Percentiles rank a stretch among this genome's conserved stretches.
These are phyloP conservation scores for Holocentrus rufus DNA, from an alignment of 2,797 vertebrate genomes.

Conservation along the genomic window DNA sequence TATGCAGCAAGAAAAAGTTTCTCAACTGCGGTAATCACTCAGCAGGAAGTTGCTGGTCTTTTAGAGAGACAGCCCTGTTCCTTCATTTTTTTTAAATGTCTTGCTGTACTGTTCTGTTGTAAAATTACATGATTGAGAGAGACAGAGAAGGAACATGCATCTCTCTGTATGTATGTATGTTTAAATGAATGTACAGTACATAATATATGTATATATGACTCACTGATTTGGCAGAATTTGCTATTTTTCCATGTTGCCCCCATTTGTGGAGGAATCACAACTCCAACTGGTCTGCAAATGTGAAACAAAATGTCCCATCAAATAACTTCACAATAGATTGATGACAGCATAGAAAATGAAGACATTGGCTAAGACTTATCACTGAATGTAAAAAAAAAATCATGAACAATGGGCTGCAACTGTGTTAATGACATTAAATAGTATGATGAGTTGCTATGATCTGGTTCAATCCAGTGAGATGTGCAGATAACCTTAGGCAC, in stretches of 20 bases:
- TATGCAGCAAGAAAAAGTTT: background rate
- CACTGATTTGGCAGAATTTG: background rate
- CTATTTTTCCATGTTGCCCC: background rate
- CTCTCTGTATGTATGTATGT: no score
- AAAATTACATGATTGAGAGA: no score
- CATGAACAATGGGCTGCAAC: constrained; percentile 3
- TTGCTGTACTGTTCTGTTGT: no score
- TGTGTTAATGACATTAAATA: constrained; percentile 33
- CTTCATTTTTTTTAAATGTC: no score
- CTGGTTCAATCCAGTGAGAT: constrained; percentile 17
- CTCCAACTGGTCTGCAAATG: background rate
- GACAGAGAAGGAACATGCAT: no score
- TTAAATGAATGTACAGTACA: no score
- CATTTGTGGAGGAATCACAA: background rate
- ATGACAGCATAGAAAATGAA: constrained; percentile 7
- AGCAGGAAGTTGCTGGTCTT: background rate
- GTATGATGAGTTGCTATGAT: background rate
- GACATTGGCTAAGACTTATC: background rate
- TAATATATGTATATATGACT: no score
- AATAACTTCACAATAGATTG: background rate
- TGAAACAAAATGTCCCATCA: background rate
- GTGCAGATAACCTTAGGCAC: constrained; percentile 19
- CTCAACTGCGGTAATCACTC: background rate
- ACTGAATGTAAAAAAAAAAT: background rate
- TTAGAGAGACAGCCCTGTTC: background rate